Percentiles rank a stretch among this genome's conserved stretches.
Conservation (phyloP, 2,888 invertebrate species). For the Brachyptera putata region DNA sequence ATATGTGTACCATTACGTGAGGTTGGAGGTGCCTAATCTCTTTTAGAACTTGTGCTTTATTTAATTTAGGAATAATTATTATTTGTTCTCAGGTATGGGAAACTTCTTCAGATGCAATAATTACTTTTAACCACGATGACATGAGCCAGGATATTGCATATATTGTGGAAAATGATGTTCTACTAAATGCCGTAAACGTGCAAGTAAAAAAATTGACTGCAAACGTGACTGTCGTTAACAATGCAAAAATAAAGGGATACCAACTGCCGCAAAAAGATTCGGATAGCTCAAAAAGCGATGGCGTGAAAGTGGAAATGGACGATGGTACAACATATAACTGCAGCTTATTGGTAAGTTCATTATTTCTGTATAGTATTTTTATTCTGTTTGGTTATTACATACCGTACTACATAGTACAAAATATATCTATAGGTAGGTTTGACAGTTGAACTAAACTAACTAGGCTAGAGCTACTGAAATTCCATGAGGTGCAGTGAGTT, state of each 20-base stretch:
- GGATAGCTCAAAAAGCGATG: slow-evolving; percentile 40
- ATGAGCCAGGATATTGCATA: slow-evolving; percentile 75
- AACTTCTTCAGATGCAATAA: slow-evolving; percentile 81
- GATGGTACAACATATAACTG: slow-evolving; percentile 62
- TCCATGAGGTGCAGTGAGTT: no score
- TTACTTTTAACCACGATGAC: slow-evolving; percentile 75
- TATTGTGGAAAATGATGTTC: slow-evolving; percentile 90
- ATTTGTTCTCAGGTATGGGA: slow-evolving; percentile 76
- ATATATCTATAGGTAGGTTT: no score
- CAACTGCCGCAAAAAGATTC: slow-evolving; percentile 47
- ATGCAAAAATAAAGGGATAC: slow-evolving; percentile 64
- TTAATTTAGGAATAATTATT: background rate
- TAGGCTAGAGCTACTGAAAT: no score
- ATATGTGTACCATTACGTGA: no score
- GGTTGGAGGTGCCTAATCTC: slow-evolving; percentile 24
- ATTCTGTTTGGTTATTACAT: no score
- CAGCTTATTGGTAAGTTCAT: slow-evolving; percentile 61
- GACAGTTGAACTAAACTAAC: no score
- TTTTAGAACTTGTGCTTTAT: slow-evolving; percentile 25
- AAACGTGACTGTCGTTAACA: slow-evolving; percentile 64
- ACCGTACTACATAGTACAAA: no score
- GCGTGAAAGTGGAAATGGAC: slow-evolving; percentile 52
- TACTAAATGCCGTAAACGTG: slow-evolving; percentile 67
- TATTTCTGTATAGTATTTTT: no score
- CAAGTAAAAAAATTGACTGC: slow-evolving; percentile 51